phyloP scores from a whole-genome alignment of 2,113 vertebrate species.

The Macquaria ambigua region DNA sequence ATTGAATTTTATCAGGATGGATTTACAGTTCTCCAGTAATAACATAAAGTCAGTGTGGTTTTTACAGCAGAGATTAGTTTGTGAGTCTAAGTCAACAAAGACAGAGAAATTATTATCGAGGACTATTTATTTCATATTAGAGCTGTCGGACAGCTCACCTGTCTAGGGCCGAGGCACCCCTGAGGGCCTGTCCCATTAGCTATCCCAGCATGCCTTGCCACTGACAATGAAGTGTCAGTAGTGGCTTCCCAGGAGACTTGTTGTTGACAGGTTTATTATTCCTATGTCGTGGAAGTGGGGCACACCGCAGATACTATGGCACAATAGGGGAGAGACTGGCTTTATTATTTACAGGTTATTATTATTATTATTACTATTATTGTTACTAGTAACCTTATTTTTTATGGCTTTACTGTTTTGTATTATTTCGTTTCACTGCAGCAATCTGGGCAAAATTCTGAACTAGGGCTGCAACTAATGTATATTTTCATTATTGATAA shows the following conservation, averaged over 20 bases:
- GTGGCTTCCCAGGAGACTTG: conserved; percentile 36
- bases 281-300: conserved; percentile 23
- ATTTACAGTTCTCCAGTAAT: background rate
- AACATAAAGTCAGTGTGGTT: background rate
- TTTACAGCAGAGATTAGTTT: background rate
- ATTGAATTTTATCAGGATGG: background rate
- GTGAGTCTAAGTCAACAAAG: background rate
- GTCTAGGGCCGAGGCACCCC: conserved; percentile 28
- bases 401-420: background rate
- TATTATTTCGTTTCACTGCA: background rate
- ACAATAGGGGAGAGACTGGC: background rate
- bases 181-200: conserved; percentile 51
- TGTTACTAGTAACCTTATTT: background rate
- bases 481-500: background rate
- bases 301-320: background rate
- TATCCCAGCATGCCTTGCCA: conserved; percentile 54
- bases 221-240: conserved; percentile 59
- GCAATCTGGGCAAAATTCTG: background rate
- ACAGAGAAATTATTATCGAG: background rate
- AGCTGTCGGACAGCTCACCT: conserved; percentile 41
- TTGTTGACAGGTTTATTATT: conserved; percentile 73
- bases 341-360: background rate
- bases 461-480: rapidly evolving
- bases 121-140: conserved; percentile 8
- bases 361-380: background rate